phyloP scores from a whole-genome alignment of 2,888 invertebrate species.

The Pseudoips prasinana region DNA sequence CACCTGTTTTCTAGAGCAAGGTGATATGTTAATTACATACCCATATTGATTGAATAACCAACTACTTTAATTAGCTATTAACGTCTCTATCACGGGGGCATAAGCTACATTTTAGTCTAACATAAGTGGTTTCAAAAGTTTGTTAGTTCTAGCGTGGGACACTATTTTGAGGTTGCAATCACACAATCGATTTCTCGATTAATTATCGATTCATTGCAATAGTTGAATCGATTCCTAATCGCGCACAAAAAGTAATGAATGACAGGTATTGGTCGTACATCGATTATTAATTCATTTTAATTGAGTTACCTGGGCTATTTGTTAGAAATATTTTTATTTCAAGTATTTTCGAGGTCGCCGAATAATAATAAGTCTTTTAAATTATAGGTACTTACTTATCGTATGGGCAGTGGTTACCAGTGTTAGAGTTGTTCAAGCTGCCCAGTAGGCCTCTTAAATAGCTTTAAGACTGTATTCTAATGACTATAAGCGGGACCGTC shows the following conservation, averaged over 20 bases:
- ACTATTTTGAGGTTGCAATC: constrained; percentile 64
- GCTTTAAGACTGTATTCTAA: too few relatives aligned
- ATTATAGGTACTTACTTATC: too few relatives aligned
- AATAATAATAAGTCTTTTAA: too few relatives aligned
- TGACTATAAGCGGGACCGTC: too few relatives aligned
- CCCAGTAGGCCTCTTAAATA: too few relatives aligned
- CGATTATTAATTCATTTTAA: too few relatives aligned
- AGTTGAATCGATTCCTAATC: constrained; percentile 47
- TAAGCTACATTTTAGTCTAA: constrained; percentile 34
- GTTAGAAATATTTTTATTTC: too few relatives aligned
- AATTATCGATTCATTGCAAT: constrained; percentile 56
- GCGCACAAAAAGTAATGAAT: constrained; percentile 49
- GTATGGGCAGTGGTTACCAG: too few relatives aligned
- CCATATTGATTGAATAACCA: constrained; percentile 46
- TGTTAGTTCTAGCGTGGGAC: constrained; percentile 54
- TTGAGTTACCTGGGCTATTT: too few relatives aligned
- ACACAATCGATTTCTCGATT: constrained; percentile 61
- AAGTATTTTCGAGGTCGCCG: too few relatives aligned
- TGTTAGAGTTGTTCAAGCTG: too few relatives aligned
- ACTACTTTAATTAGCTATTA: constrained; percentile 15
- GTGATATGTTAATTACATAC: constrained; percentile 63
- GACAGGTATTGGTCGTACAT: constrained; percentile 43
- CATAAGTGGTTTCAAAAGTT: constrained; percentile 1
- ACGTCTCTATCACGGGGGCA: constrained; percentile 24
- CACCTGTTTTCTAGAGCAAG: constrained; percentile 64